Conservation (phyloP, 2,797 vertebrate species). For the Parauchenoglanis ngamensis region DNA sequence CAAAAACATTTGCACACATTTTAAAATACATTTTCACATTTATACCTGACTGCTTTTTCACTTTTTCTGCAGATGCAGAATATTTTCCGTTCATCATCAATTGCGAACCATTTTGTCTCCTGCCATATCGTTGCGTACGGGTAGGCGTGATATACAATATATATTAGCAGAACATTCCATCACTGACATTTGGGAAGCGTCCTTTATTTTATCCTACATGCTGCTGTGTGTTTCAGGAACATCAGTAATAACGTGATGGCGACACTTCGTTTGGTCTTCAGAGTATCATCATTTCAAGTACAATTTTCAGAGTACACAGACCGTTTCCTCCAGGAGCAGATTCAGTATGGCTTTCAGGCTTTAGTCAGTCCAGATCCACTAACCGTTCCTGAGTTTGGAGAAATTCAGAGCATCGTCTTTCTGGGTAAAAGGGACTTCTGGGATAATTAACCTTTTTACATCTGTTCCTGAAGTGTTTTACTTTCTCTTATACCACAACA, state of each 20-base stretch:
- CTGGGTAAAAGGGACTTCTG: constrained; percentile 69
- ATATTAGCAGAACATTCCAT: background rate
- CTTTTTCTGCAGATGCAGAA: constrained; percentile 78
- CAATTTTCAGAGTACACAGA: constrained; percentile 67
- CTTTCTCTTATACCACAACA: background rate
- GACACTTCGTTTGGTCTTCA: constrained; percentile 80
- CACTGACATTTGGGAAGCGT: background rate
- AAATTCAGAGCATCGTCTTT: constrained; percentile 78
- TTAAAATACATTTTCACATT: background rate
- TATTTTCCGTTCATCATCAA: constrained; percentile 78
- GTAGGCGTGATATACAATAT: constrained; percentile 69
- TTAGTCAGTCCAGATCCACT: constrained; percentile 74
- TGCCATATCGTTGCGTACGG: constrained; percentile 85
- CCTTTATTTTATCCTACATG: background rate
- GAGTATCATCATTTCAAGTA: constrained; percentile 66
- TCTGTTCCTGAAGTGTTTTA: background rate
- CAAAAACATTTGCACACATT: background rate
- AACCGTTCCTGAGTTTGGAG: constrained; percentile 77
- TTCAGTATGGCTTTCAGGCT: constrained; percentile 77
- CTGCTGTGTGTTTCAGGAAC: constrained; percentile 69
- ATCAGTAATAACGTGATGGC: constrained; percentile 79
- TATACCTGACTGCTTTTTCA: background rate
- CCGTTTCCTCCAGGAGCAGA: constrained; percentile 74
- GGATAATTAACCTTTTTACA: background rate
- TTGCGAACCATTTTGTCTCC: constrained; percentile 77